Evolutionary conservation across 2,113 vertebrate genomes (phyloP).

Genomic region (Rattus norvegicus): DNA sequence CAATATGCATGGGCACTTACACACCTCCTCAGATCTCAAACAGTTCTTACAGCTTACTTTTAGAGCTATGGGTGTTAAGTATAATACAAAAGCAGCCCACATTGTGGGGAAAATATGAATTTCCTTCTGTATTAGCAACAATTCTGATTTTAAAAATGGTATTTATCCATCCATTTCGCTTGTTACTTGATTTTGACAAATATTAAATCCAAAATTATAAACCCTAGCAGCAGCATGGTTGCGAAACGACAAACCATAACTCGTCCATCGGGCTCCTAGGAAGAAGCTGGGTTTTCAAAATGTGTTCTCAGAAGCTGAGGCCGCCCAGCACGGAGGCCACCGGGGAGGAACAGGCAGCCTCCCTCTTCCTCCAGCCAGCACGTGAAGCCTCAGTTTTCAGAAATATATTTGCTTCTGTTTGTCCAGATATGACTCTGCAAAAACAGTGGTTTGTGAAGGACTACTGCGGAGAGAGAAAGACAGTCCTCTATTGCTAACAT

Average conservation of each 20-base stretch:
- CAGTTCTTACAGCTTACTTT: background rate
- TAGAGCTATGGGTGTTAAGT: background rate
- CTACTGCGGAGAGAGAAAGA: background rate
- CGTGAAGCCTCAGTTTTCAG: conserved; percentile 8
- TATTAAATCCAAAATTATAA: background rate
- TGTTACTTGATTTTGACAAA: background rate
- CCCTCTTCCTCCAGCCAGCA: background rate
- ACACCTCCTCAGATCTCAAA: background rate
- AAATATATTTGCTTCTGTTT: conserved; percentile 49
- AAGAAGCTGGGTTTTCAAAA: conserved; percentile 32
- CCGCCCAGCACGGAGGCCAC: background rate
- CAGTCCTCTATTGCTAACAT: background rate
- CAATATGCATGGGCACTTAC: background rate
- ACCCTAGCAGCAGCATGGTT: background rate
- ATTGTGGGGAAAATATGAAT: background rate
- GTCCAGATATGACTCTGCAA: conserved; percentile 18
- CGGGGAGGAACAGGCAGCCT: background rate
- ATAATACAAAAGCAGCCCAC: background rate
- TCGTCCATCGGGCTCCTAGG: no score
- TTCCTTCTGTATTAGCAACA: background rate
- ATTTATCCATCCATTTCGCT: background rate
- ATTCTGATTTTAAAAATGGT: background rate
- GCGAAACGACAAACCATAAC: background rate
- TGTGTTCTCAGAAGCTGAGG: background rate
- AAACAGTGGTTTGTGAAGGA: conserved; percentile 23